Percentiles rank a stretch among this genome's conserved stretches.
These are phyloP conservation scores for Varanus komodoensis DNA, from an alignment of 2,113 vertebrate species.

Conservation along the genomic window DNA sequence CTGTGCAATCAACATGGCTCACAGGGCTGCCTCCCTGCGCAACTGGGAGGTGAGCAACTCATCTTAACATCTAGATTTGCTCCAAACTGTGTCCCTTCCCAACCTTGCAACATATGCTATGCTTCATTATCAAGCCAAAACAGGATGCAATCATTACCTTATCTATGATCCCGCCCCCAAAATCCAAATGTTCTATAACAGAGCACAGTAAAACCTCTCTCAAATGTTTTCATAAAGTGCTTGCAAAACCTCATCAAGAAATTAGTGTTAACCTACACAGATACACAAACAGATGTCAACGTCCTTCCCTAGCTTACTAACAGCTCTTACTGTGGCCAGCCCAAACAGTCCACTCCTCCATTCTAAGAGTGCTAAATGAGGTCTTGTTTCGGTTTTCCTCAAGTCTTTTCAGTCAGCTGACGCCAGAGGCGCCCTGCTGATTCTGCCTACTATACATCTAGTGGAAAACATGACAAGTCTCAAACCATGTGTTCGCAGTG, in stretches of 20 bases:
- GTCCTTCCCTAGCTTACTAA: no score
- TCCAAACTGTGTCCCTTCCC: not conserved
- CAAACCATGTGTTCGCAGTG: not conserved
- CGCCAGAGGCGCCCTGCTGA: not conserved
- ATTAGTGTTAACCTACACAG: not conserved
- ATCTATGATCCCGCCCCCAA: not conserved
- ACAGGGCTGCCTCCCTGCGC: not conserved
- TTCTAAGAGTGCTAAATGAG: not conserved
- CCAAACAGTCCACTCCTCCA: not conserved
- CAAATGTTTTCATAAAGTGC: no score
- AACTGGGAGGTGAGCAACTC: not conserved
- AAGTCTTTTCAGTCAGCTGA: not conserved
- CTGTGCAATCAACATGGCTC: not conserved
- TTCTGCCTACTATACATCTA: no score
- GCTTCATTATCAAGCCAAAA: not conserved
- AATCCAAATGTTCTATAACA: not conserved
- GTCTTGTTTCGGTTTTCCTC: not conserved
- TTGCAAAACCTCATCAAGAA: not conserved
- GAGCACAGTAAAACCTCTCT: not conserved
- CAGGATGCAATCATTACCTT: not conserved
- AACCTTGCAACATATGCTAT: not conserved
- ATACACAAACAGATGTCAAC: not conserved
- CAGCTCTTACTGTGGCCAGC: not conserved
- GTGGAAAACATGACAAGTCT: not conserved
- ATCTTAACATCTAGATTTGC: not conserved